A percentile compares a stretch with the other conserved stretches of the same genome.
These are phyloP conservation scores for Melanotaenia duboulayi DNA, from an alignment of 2,113 vertebrate genomes.

Conservation along the genomic window DNA sequence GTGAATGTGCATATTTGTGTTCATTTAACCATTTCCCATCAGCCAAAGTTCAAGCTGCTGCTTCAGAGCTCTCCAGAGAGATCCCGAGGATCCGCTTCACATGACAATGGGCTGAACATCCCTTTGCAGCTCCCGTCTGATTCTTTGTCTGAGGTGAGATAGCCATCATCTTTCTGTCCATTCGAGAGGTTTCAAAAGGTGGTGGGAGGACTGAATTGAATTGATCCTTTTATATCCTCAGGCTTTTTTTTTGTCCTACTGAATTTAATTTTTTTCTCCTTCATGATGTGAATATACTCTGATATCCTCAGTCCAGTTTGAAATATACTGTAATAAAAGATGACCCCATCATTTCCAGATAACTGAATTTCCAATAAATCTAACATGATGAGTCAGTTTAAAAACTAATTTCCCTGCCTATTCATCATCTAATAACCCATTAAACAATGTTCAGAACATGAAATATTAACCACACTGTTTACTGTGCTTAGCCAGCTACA, in stretches of 20 bases:
- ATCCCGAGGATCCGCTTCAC: conserved; percentile 19
- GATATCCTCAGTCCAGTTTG: conserved; percentile 10
- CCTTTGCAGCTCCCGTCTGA: conserved; percentile 23
- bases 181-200: conserved; percentile 42
- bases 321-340: conserved; percentile 39
- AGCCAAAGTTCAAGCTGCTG: conserved; percentile 43
- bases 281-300: conserved; percentile 25
- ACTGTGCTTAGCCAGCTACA: conserved; percentile 51
- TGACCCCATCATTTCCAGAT: conserved; percentile 35
- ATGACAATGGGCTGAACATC: conserved; percentile 39
- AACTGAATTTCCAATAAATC: conserved; percentile 55
- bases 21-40: conserved; percentile 40
- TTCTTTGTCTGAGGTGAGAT: conserved; percentile 45
- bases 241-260: conserved; percentile 9
- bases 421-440: conserved; percentile 59
- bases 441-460: conserved; percentile 54
- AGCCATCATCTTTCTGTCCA: conserved; percentile 41
- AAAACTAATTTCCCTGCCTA: conserved; percentile 31
- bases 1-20: conserved; percentile 47
- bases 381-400: conserved; percentile 47
- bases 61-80: conserved; percentile 28
- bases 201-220: conserved; percentile 29
- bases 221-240: conserved; percentile 36
- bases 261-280: conserved; percentile 34
- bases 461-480: conserved; percentile 70